Percentiles rank a stretch among this genome's conserved stretches.
Evolutionary conservation across 2,888 invertebrate species (phyloP).

Genomic region (Cremastobaeus sp.): DNA sequence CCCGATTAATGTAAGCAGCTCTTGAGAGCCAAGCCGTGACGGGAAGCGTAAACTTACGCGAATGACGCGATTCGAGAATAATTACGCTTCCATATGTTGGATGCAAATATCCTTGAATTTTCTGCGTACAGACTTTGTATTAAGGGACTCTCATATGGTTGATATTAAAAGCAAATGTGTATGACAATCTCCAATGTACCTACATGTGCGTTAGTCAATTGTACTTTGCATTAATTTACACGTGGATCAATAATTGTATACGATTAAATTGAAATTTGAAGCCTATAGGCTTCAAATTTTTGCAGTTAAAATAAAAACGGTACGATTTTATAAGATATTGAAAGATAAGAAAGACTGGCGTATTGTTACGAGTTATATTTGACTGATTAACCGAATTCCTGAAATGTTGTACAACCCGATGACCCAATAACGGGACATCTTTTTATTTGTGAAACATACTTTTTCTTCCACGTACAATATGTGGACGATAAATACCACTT

Average conservation of each 20-base stretch:
- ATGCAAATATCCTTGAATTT: slow-evolving; percentile 35
- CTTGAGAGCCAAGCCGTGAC: slow-evolving; percentile 40
- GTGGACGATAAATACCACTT: slow-evolving; percentile 19
- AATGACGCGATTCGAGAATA: slow-evolving; percentile 53
- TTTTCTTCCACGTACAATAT: slow-evolving; percentile 20
- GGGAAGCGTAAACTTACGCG: slow-evolving; percentile 58
- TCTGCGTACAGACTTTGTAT: slow-evolving; percentile 34
- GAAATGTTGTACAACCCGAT: no score
- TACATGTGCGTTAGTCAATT: no score
- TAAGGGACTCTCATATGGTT: slow-evolving; percentile 25
- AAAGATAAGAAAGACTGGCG: no score
- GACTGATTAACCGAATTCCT: no score
- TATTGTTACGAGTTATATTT: no score
- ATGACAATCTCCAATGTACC: slow-evolving; percentile 13
- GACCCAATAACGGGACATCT: slow-evolving; percentile 30
- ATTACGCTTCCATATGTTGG: slow-evolving; percentile 51
- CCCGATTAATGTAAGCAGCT: slow-evolving; percentile 57
- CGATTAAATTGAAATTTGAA: no score
- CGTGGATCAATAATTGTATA: no score
- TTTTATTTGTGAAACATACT: neutral
- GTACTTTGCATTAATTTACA: no score
- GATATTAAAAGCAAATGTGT: slow-evolving; percentile 8
- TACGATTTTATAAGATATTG: no score
- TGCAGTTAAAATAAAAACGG: no score
- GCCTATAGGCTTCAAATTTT: no score